Base-by-base conservation (phyloP, 2,113 vertebrate species). In the Passer domesticus region DNA sequence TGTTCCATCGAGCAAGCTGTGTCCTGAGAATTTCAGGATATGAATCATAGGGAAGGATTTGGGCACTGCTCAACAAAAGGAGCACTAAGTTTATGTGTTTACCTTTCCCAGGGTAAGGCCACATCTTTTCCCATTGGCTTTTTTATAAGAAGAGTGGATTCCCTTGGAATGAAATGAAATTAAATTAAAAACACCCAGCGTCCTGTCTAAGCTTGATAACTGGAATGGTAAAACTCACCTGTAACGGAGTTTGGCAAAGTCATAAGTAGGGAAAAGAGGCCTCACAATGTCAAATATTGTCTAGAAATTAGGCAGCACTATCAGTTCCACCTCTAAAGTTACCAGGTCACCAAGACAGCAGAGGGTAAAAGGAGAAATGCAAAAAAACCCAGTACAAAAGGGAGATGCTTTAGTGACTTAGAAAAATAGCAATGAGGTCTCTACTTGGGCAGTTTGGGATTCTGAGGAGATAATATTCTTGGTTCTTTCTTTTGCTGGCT, bases 291-390 rank as follows among this genome's bases (percentile, higher is more conserved):
- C 23, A 70, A 56, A 44, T 58, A 72, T 31, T 1, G 3, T 37
- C 37, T 44, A 63, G n/a, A 89, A 87, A 75, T 37, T 44, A 74
- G 46, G 41, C 43, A 68, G 25, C 6, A 15, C 49, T 37, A 7
- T 75, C 44, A 56, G 17, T 50, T 56, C 25, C 12, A 31, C 37
- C 46, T 92, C 17, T 64, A 15, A 88, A 69, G 37, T 76, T 47
- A 64, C 39, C 0, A 0, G 30, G 52, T 52, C 39, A 50, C 2
- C 2, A 41, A 58, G n/a, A 49, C 58, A 53, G 35, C 1, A 0
- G 43, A 92, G 46, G 43, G 18, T 58, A 31, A 81, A 77, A 78
- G 55, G 43, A 67, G 35, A 81, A 77, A 50, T 41, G 13, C 39
- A 41, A 41, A 41, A 41, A 41, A 41, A 41, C 39, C 39, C 39